These are phyloP conservation scores for Acestrorhynchus altus DNA, from an alignment of 2,797 vertebrate genomes.

Conservation along the genomic window DNA sequence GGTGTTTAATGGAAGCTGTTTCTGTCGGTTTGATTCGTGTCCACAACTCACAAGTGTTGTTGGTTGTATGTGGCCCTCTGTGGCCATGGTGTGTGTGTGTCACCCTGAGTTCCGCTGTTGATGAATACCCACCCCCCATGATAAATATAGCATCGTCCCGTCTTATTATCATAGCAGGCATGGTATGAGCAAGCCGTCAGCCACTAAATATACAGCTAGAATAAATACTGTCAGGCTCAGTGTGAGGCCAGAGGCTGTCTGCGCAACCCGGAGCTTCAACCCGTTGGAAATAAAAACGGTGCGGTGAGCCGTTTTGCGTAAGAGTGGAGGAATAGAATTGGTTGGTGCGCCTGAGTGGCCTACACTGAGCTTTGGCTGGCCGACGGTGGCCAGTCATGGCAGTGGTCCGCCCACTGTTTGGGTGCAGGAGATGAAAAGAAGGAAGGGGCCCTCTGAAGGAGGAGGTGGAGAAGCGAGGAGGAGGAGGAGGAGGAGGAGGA, in stretches of 20 bases:
- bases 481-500: slow-evolving; percentile 50
- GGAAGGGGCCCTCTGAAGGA: slow-evolving; percentile 56
- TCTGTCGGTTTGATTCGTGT: slow-evolving; percentile 24
- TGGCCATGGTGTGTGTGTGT: slow-evolving; percentile 64
- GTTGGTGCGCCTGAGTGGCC: slow-evolving; percentile 56
- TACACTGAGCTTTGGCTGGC: slow-evolving; percentile 66
- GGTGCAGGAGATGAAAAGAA: slow-evolving; percentile 26
- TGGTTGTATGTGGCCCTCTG: slow-evolving; percentile 26
- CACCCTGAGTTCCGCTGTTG: slow-evolving; percentile 65
- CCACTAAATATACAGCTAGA: slow-evolving; percentile 78
- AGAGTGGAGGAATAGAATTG: slow-evolving; percentile 49
- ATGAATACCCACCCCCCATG: slow-evolving; percentile 72
- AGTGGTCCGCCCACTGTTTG: slow-evolving; percentile 66
- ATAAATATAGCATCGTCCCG: slow-evolving; percentile 79
- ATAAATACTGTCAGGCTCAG: slow-evolving; percentile 65
- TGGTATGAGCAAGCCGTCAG: slow-evolving; percentile 75
- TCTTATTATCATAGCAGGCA: slow-evolving; percentile 82
- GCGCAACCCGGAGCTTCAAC: slow-evolving; percentile 60
- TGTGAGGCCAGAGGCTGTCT: slow-evolving; percentile 40
- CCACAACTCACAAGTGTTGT: slow-evolving; percentile 21
- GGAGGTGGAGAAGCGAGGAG: slow-evolving; percentile 59
- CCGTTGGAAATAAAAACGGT: slow-evolving; percentile 51
- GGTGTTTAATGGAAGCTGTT: slow-evolving; percentile 22
- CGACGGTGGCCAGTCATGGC: slow-evolving; percentile 71
- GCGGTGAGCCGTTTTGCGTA: slow-evolving; percentile 53